Conservation (phyloP, 2,888 invertebrate genomes). For the Tenthredo amoena region DNA sequence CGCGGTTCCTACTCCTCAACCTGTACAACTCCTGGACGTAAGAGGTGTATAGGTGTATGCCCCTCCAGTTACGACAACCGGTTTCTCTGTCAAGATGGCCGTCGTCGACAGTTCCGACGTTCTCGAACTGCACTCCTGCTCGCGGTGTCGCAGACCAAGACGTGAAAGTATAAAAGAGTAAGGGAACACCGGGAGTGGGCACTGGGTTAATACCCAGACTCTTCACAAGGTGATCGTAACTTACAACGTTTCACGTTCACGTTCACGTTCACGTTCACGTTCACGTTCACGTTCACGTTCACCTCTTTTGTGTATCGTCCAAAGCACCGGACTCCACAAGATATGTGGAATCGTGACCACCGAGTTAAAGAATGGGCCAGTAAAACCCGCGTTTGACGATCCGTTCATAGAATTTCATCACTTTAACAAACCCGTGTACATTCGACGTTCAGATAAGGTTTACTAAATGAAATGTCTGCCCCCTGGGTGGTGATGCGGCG, state of each 20-base stretch:
- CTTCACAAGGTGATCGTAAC: conserved; percentile 57
- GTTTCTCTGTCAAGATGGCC: conserved; percentile 52
- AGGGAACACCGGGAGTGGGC: conserved; percentile 56
- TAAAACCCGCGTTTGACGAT: background rate
- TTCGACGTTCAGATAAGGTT: background rate
- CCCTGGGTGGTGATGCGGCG: background rate
- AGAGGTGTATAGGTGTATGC: background rate
- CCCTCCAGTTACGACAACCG: conserved; percentile 26
- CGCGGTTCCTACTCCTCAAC: background rate
- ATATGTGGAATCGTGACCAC: too few species aligned
- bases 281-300: too few species aligned
- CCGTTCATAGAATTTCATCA: background rate
- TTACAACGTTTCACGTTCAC: background rate
- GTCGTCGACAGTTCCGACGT: background rate
- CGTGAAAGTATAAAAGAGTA: conserved; percentile 52
- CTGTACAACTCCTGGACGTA: background rate
- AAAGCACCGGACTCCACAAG: too few species aligned
- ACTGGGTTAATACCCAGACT: conserved; percentile 47
- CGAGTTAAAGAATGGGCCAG: too few species aligned
- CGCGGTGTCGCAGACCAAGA: background rate
- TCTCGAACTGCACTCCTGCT: background rate
- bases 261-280: too few species aligned
- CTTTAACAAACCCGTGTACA: background rate
- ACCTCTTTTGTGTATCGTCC: too few species aligned
- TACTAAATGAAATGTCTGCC: background rate